phyloP scores from a whole-genome alignment of 2,797 vertebrate genomes.

The Lophius americanus region DNA sequence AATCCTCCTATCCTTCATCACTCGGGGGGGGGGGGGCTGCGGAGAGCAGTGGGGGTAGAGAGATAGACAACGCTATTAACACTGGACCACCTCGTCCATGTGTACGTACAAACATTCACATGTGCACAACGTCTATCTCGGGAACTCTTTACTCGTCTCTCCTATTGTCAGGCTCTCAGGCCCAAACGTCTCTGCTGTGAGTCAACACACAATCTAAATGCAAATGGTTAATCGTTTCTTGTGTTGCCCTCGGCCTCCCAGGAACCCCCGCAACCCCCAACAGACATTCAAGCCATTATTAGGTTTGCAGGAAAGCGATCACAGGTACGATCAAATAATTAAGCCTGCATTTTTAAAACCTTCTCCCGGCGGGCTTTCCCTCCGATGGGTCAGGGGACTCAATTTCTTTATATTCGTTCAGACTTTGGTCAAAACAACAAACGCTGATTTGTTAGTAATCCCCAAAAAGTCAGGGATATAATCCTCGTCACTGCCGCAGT shows the following conservation, averaged over 20 bases:
- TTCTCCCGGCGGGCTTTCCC: neutral
- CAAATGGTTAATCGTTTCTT: constrained; percentile 71
- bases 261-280: constrained; percentile 31
- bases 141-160: constrained; percentile 10
- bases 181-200: constrained; percentile 37
- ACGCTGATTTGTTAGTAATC: neutral
- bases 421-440: neutral
- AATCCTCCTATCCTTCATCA: constrained; percentile 53
- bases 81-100: constrained; percentile 32
- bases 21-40: constrained; percentile 37
- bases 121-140: constrained; percentile 27
- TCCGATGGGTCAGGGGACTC: constrained; percentile 23
- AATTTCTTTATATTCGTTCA: neutral
- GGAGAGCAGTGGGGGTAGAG: constrained; percentile 37
- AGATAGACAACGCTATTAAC: constrained; percentile 53
- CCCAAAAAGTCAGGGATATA: no score
- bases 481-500: no score
- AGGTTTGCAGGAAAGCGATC: constrained; percentile 44
- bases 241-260: constrained; percentile 42
- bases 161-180: constrained; percentile 35
- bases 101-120: constrained; percentile 30
- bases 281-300: constrained; percentile 48
- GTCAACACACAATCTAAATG: constrained; percentile 79
- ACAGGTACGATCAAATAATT: constrained; percentile 66
- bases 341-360: constrained; percentile 47